Base-by-base conservation (phyloP, 2,888 invertebrate genomes). In the Drosophila neotestacea region DNA sequence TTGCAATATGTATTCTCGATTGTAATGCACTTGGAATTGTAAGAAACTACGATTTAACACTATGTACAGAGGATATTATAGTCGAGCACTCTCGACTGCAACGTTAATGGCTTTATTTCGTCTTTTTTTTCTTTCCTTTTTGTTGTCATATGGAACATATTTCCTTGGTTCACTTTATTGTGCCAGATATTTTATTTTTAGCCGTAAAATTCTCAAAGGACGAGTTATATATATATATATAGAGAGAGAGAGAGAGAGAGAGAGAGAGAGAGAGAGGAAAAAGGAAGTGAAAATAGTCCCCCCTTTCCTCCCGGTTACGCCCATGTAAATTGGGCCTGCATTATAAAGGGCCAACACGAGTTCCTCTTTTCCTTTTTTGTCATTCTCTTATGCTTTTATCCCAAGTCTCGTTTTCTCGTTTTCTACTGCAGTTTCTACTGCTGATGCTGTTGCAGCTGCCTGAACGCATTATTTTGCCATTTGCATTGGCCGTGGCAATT, bases 401-500 rank as follows among this genome's bases (percentile, higher is more conserved):
- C 30, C 34, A 34, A 27, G 36, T 22, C 22, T 41, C 11, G 51
- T 61, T 47, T 48, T 36, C 39, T 52, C 34, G 16, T 10, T 27
- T 52, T 52, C 22, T 22, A 22, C 22, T 22, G 22, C 22, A 22
- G 9, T 9, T 16, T 30, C 30, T 30, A 22, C 30, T 30, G 30
- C 30, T 30, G 5, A 6, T 56, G 50, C 41, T 32, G 62, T 51
- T 65, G 51, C 66, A 44, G 44, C 58, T 42, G 73, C 46, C 72
- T 59, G 79, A 74, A 80, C 80, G 80, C 71, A 79, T 79, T 80
- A 80, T 77, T 79, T 79, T 74, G 71, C 67, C 79, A 82, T 73
- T 80, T 68, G 73, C 76, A 76, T 73, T 70, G 64, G 52, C 50
- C 64, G 56, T 69, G 56, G 65, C 58, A 59, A 69, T 58, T 50